These are phyloP conservation scores for Parotocinclus haroldoi DNA, from an alignment of 2,797 vertebrate genomes.

Conservation along the genomic window DNA sequence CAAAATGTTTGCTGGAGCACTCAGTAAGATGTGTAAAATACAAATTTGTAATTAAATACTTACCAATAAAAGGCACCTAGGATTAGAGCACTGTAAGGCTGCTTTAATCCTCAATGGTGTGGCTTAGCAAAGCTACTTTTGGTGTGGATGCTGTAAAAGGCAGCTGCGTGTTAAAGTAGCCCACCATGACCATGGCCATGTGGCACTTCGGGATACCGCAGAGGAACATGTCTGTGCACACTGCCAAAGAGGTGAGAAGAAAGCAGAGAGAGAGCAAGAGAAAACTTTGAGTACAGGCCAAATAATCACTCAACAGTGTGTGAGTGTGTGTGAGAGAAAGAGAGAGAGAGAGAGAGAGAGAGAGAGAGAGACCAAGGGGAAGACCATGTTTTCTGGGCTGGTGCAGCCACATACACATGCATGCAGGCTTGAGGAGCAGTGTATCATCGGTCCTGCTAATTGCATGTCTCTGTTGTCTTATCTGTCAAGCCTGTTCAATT, in stretches of 20 bases:
- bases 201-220: constrained; percentile 20
- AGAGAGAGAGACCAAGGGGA: constrained; percentile 3
- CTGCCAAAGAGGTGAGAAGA: constrained; percentile 25
- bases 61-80: not conserved
- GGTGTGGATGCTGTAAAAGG: constrained; percentile 65
- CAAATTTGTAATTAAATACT: too few relatives aligned
- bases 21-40: too few relatives aligned
- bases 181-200: constrained; percentile 11
- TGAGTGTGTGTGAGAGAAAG: not conserved
- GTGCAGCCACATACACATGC: constrained; percentile 54
- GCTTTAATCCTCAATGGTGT: constrained; percentile 10
- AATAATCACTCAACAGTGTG: constrained; percentile 17
- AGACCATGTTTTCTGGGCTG: constrained; percentile 27
- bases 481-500: constrained; percentile 72
- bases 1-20: too few relatives aligned
- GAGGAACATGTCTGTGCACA: constrained; percentile 29
- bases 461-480: constrained; percentile 62
- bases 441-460: constrained; percentile 73
- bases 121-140: constrained; percentile 50
- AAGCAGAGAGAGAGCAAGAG: constrained; percentile 31
- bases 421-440: constrained; percentile 53
- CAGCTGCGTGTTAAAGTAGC: constrained; percentile 5
- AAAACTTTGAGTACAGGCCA: constrained; percentile 14
- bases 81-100: constrained; percentile 2
- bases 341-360: not conserved